phyloP scores from a whole-genome alignment of 2,797 vertebrate species.

The Sebastes trivittatus region DNA sequence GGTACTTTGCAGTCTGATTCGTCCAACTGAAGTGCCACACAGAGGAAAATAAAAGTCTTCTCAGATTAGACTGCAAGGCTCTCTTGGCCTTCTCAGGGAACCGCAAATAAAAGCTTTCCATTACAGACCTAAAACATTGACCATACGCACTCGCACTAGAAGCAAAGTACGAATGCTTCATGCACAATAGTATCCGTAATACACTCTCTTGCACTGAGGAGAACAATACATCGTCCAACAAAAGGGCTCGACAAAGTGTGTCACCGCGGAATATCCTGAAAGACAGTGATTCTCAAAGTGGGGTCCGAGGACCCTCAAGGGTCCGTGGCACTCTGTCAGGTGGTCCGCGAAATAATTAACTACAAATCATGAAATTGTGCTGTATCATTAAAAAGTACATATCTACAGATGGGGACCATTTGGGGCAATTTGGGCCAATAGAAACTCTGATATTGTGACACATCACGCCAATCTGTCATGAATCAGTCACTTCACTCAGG shows the following conservation, averaged over 20 bases:
- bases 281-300: no score
- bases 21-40: neutral
- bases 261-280: conserved; percentile 13
- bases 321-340: no score
- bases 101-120: conserved; percentile 47
- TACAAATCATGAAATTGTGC: no score
- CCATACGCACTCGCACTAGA: neutral
- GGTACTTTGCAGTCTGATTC: neutral
- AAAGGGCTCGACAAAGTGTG: conserved; percentile 4
- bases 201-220: conserved; percentile 1
- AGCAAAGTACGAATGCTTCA: neutral
- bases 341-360: no score
- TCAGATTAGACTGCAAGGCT: neutral
- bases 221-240: conserved; percentile 13
- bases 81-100: conserved; percentile 25
- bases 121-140: conserved; percentile 20
- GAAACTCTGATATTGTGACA: no score
- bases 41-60: neutral
- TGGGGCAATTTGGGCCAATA: no score
- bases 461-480: no score
- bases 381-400: no score
- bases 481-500: no score
- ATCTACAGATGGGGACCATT: no score
- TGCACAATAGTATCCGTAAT: conserved; percentile 13
- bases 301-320: no score